A percentile compares a stretch with the other conserved stretches of the same genome.
These are phyloP conservation scores for Loxodonta africana DNA, from an alignment of 2,113 vertebrate genomes.

Conservation along the genomic window DNA sequence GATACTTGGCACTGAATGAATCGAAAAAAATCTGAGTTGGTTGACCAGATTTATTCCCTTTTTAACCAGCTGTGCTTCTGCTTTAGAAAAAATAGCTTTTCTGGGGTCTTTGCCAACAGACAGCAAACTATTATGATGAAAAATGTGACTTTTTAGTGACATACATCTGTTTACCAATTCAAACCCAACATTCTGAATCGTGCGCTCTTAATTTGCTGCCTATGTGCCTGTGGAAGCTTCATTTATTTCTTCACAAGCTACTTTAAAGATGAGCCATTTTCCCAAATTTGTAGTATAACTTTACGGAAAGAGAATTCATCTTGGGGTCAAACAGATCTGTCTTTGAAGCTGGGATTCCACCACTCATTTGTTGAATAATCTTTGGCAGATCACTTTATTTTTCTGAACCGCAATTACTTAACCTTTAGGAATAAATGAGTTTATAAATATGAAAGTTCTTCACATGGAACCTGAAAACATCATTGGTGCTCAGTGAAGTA, in stretches of 20 bases:
- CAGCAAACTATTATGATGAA: slow-evolving; percentile 68
- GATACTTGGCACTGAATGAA: slow-evolving; percentile 46
- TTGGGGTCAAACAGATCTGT: neutral
- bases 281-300: neutral
- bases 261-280: neutral
- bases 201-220: slow-evolving; percentile 54
- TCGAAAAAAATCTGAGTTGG: slow-evolving; percentile 29
- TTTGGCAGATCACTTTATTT: neutral
- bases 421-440: neutral
- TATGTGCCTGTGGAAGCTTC: slow-evolving; percentile 16
- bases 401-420: neutral
- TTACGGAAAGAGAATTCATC: neutral
- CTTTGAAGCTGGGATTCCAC: slow-evolving; percentile 6
- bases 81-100: slow-evolving; percentile 60
- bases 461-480: neutral
- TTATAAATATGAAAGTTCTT: neutral
- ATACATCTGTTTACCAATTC: slow-evolving; percentile 72
- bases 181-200: slow-evolving; percentile 75
- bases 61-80: slow-evolving; percentile 72
- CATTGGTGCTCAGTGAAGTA: neutral
- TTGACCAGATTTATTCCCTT: slow-evolving; percentile 62
- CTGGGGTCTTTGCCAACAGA: slow-evolving; percentile 70
- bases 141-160: slow-evolving; percentile 75
- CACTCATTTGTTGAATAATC: neutral
- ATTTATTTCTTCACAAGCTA: slow-evolving; percentile 35